These are phyloP conservation scores for Synergus japonicus DNA, from an alignment of 2,888 invertebrate genomes.

Conservation along the genomic window DNA sequence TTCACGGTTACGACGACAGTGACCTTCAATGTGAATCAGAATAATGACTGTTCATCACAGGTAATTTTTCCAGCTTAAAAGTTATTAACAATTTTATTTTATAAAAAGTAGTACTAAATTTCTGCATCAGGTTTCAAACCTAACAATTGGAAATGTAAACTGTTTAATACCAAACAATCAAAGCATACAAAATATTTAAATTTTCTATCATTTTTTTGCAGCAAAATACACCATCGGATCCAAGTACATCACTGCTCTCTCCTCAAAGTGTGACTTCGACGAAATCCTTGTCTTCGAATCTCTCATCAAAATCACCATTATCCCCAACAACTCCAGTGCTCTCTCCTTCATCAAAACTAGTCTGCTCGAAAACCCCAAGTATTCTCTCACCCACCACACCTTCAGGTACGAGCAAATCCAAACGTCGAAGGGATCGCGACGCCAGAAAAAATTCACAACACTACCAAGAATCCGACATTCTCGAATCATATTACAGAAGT, in stretches of 20 bases:
- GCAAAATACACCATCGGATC: slow-evolving; percentile 73
- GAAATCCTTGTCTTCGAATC: slow-evolving; percentile 71
- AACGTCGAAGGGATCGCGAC: slow-evolving; percentile 74
- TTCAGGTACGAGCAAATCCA: slow-evolving; percentile 72
- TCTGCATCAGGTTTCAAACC: too few relatives aligned
- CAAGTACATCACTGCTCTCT: slow-evolving; percentile 70
- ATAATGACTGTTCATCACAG: slow-evolving; percentile 59
- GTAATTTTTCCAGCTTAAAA: slow-evolving; percentile 48
- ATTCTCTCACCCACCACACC: slow-evolving; percentile 74
- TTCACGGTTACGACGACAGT: slow-evolving; percentile 93
- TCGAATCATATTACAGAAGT: slow-evolving; percentile 92
- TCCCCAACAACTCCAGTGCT: slow-evolving; percentile 67
- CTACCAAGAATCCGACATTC: slow-evolving; percentile 87
- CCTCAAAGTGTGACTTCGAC: slow-evolving; percentile 72
- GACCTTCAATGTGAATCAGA: slow-evolving; percentile 86
- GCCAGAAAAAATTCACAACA: slow-evolving; percentile 77
- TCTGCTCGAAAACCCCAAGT: slow-evolving; percentile 66
- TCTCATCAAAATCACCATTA: slow-evolving; percentile 67
- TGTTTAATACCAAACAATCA: too few relatives aligned
- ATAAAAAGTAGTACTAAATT: too few relatives aligned
- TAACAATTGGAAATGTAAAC: too few relatives aligned
- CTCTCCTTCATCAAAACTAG: slow-evolving; percentile 70
- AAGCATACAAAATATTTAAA: neutral
- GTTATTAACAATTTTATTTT: too few relatives aligned
- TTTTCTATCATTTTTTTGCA: slow-evolving; percentile 46